A percentile compares a stretch with the other conserved stretches of the same genome.
These are phyloP conservation scores for Mnemiopsis leidyi DNA, from an alignment of 37 sponge, comb jelly and placozoan species.

Conservation along the genomic window DNA sequence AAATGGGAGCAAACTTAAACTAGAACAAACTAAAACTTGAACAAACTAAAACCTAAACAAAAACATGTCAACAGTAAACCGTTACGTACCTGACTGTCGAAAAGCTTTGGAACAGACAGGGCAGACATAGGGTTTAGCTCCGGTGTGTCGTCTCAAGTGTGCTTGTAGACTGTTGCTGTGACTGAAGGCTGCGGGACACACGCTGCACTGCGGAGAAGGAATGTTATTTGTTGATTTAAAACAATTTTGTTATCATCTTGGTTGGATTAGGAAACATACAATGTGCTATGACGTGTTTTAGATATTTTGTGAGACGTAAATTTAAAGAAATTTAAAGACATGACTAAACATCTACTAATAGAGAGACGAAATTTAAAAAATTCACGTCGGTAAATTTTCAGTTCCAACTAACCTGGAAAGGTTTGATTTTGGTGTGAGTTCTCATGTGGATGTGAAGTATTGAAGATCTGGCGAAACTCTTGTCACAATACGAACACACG, in stretches of 20 bases:
- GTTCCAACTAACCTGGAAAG: conserved; percentile 36
- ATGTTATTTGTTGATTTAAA: neutral
- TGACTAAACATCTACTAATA: no score
- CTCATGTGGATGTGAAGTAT: conserved; percentile 65
- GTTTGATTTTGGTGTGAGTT: conserved; percentile 65
- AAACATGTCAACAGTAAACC: no score
- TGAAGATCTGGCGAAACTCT: conserved; percentile 44
- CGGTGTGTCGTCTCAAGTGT: conserved; percentile 44
- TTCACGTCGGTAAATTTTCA: neutral
- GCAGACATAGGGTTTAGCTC: conserved; percentile 60
- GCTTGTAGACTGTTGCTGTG: conserved; percentile 61
- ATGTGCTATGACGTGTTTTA: no score
- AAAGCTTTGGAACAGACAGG: conserved; percentile 63
- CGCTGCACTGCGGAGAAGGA: conserved; percentile 28
- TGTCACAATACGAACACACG: conserved; percentile 56
- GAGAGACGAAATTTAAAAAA: neutral
- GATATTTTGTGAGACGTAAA: no score
- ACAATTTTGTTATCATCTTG: no score
- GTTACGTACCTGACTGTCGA: conserved; percentile 53
- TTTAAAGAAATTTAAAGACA: no score
- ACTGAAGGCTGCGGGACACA: conserved; percentile 46
- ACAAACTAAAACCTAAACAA: no score
- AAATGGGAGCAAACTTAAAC: no score
- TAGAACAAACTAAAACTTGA: no score
- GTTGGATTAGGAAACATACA: no score